These are phyloP conservation scores for Aphelinus atriplicis DNA, from an alignment of 1,140 invertebrate genomes.

Conservation along the genomic window DNA sequence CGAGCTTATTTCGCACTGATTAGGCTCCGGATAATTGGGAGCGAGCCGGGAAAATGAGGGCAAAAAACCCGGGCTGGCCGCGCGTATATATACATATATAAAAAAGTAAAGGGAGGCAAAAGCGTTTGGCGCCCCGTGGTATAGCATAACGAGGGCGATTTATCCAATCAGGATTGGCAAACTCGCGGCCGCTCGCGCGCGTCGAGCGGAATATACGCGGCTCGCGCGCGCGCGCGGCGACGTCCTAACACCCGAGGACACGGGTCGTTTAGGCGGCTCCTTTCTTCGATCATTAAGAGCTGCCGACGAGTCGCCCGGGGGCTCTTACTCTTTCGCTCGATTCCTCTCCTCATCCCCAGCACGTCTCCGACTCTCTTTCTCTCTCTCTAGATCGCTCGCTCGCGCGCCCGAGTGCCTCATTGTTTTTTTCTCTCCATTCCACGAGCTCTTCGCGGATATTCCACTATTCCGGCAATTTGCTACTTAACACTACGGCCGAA, in stretches of 20 bases:
- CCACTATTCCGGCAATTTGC: no score
- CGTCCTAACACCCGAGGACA: conserved; percentile 62
- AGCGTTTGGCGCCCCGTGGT: conserved; percentile 21
- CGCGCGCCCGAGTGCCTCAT: no score
- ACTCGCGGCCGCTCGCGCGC: conserved; percentile 34
- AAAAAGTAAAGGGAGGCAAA: neutral
- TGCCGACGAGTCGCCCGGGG: conserved; percentile 44
- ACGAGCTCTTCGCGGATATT: no score
- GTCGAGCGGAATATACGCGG: neutral
- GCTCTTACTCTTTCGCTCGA: conserved; percentile 17
- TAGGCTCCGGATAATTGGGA: conserved; percentile 21
- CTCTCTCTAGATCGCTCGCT: no score
- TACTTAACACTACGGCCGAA: no score
- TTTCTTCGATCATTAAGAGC: conserved; percentile 64
- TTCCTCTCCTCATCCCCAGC: neutral
- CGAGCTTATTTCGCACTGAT: conserved; percentile 12
- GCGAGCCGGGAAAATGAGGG: conserved; percentile 1
- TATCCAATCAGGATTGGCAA: conserved; percentile 50
- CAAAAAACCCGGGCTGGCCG: neutral
- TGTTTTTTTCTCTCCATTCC: no score
- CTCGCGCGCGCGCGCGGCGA: conserved; percentile 32
- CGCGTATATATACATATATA: no score
- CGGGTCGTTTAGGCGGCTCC: conserved; percentile 64
- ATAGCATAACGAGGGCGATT: conserved; percentile 46
- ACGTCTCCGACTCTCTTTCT: no score